These are phyloP conservation scores for Gorsachius goisagi DNA, from an alignment of 2,113 vertebrate species.

Conservation along the genomic window DNA sequence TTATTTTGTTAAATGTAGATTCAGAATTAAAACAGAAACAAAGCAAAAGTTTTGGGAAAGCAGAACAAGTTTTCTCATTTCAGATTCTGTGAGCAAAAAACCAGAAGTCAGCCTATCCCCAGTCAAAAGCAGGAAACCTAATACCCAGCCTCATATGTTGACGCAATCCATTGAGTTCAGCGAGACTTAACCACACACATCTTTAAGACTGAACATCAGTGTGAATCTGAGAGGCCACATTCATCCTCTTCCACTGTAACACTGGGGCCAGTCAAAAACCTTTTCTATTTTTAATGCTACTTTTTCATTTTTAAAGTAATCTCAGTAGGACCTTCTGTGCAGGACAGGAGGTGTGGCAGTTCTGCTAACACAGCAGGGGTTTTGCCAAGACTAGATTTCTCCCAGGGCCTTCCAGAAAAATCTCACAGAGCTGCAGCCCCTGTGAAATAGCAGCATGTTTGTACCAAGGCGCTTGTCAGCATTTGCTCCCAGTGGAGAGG, in stretches of 20 bases:
- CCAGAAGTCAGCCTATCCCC: not conserved
- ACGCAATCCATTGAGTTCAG: not conserved
- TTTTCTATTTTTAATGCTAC: slow-evolving; percentile 14
- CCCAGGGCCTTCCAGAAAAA: not conserved
- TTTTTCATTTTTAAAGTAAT: slow-evolving; percentile 18
- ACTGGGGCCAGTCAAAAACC: not conserved
- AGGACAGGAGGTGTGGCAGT: not conserved
- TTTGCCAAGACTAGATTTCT: not conserved
- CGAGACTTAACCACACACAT: not conserved
- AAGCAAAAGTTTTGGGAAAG: not conserved
- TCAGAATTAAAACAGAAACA: not conserved
- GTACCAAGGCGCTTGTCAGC: not conserved
- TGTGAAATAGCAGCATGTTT: not conserved
- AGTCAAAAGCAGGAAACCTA: not conserved
- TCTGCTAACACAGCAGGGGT: not conserved
- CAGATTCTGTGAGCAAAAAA: not conserved
- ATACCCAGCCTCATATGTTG: not conserved
- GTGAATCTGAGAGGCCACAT: not conserved
- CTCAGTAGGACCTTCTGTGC: not conserved
- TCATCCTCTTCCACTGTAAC: not conserved
- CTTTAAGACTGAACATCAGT: not conserved
- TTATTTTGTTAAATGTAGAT: not conserved
- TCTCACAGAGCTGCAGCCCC: not conserved
- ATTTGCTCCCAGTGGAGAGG: not conserved
- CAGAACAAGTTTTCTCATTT: not conserved